Base-by-base conservation (phyloP, 2,113 vertebrate species). In the Sarotherodon lohbergeri region DNA sequence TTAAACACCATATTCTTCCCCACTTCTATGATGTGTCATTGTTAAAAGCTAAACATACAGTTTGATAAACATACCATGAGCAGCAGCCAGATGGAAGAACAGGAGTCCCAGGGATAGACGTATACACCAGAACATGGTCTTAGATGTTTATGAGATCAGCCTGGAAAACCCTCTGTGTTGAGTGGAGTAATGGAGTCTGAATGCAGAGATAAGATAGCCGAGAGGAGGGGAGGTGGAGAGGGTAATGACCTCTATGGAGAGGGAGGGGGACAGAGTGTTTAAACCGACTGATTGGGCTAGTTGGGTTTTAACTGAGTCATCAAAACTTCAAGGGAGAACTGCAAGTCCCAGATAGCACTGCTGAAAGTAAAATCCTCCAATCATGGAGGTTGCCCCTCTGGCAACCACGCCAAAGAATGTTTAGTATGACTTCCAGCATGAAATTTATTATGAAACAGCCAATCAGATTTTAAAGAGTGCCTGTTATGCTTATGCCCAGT, bases 31-130 rank as follows among this genome's bases (percentile, higher is more conserved):
- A 78, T 29, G 48, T 57, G 4, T 79, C 6, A 9, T 13, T 50
- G 14, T 3, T 57, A n/a, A 50, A 43, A 48, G 17, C 52, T 57
- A 29, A 48, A 10, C 29, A 10, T 50, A 52, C 27, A 1, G 46
- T 78, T 78, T 50, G 3, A 34, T 52, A 5, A 87, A 94, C 96
- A 9, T 96, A 97, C 96, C 95, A 10, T 95, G 78, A 55, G 95
- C 84, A 5, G 91, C 24, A 19, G 89, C 48, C 43, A 83, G 56
- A 13, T 90, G 88, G 5, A 95, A 56, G 56, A 95, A 83, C 87
- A 95, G 91, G 80, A 95, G 78, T 63, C 66, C 86, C 36, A 94
- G 46, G 78, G 91, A 50, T 16, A 86, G 88, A 9, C 68, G 80
- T 54, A 85, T 84, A 84, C 93, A 85, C 86, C 84, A 56, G 52